Base-by-base conservation (phyloP, 2,797 vertebrate genomes). In the Salmo trutta region DNA sequence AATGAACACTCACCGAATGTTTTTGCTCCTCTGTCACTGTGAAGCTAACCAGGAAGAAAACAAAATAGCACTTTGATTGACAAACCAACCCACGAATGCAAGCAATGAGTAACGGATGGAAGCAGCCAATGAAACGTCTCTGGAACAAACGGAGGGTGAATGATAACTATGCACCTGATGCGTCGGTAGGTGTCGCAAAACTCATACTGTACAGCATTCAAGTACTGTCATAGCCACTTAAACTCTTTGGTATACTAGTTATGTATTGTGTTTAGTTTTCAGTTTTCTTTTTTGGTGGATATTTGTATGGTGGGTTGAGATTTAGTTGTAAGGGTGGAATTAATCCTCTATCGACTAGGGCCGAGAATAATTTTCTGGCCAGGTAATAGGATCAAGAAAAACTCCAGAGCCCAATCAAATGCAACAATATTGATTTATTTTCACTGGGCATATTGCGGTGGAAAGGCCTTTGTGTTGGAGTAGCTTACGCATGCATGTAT, bases 31-130 rank as follows among this genome's bases (percentile, higher is more conserved):
- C 66, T 69, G 31, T 64, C n/a, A 64, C 59, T 64, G 59, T 10
- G 21, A 21, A 8, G 59, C 21, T 27, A 71, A 75, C 70, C 78
- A 80, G 71, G 80, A 78, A 81, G 62, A 75, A 62, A 56, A 73
- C 71, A 73, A 69, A 15, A 54, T 19, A 56, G 17, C 52, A 52
- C 41, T 72, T 51, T 77, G 68, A 77, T 75, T 78, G 80, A 81
- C 73, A 73, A 64, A 24, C 67, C 15, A 67, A 51, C 31, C 14
- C 66, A 33, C 14, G 21, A 21, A 67, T 65, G 36, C 41, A 73
- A 73, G 75, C 52, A 31, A 53, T 62, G 27, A 47, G 66, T 10
- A 27, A 68, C 66, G 16, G 29, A 17, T 29, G 29, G 41, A 47
- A 14, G 41, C 41, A 47, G 54, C 79, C 79, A 81, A 81, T 81